phyloP scores from a whole-genome alignment of 1,140 invertebrate genomes.

The Scaptomyza graminum region DNA sequence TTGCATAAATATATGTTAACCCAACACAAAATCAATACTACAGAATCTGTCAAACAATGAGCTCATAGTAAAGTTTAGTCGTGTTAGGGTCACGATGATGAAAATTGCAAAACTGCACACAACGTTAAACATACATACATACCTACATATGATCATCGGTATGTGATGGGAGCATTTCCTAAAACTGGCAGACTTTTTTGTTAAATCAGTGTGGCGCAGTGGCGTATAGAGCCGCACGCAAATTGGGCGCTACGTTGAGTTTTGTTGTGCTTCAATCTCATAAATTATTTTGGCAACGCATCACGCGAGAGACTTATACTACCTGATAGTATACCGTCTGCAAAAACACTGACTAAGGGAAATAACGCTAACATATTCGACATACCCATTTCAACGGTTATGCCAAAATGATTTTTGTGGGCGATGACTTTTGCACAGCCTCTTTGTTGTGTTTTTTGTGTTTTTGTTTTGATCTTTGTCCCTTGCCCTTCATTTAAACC shows the following conservation, averaged over 20 bases:
- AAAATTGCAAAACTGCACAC: no score
- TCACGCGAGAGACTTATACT: conserved; percentile 77
- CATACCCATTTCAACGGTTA: conserved; percentile 61
- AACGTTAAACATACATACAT: neutral
- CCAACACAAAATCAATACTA: no score
- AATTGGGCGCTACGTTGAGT: conserved; percentile 75
- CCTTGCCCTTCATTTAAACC: conserved; percentile 71
- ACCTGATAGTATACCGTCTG: conserved; percentile 63
- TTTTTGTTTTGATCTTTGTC: conserved; percentile 77
- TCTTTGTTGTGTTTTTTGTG: conserved; percentile 63
- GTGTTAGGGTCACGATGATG: no score
- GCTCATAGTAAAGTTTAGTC: no score
- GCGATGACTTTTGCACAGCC: conserved; percentile 77
- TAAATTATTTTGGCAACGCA: conserved; percentile 83
- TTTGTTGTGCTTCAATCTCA: conserved; percentile 67
- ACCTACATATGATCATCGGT: no score
- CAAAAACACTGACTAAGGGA: conserved; percentile 48
- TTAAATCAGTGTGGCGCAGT: conserved; percentile 26
- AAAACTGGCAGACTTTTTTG: conserved; percentile 41
- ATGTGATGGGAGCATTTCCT: conserved; percentile 32
- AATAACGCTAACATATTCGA: conserved; percentile 70
- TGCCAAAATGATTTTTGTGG: conserved; percentile 73
- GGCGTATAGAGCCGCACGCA: conserved; percentile 64
- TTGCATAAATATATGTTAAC: no score
- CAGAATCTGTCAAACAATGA: no score